Evolutionary conservation across 2,888 invertebrate genomes (phyloP).

Genomic region (Frankliniella fusca): DNA sequence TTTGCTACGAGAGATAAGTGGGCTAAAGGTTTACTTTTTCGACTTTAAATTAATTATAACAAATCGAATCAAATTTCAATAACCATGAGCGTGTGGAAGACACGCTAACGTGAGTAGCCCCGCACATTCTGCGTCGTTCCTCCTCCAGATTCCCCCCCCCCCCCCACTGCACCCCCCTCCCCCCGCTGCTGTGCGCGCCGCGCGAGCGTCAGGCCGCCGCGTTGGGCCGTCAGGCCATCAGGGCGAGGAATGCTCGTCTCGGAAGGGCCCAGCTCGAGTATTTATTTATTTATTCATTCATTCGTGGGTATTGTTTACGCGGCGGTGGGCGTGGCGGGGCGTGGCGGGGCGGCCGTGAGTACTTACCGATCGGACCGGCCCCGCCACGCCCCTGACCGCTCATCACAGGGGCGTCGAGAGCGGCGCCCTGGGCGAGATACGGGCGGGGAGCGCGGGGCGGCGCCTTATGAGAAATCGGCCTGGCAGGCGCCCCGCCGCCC

Average conservation of each 20-base stretch:
- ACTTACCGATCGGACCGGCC: neutral
- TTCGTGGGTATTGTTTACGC: neutral
- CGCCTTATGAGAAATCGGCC: neutral
- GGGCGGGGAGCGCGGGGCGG: neutral
- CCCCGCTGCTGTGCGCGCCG: neutral
- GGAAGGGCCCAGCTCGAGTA: neutral
- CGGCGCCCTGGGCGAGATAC: constrained; percentile 21
- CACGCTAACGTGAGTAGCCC: no score
- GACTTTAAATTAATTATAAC: no score
- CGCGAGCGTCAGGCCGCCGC: neutral
- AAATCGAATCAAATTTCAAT: no score
- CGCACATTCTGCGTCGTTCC: no score
- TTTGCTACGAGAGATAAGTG: no score
- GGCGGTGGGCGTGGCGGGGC: neutral
- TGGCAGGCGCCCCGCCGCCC: no score
- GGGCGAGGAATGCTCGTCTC: neutral
- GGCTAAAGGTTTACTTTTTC: no score
- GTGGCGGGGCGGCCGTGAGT: neutral
- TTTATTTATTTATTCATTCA: neutral
- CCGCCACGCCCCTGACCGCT: neutral
- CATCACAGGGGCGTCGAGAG: constrained; percentile 15
- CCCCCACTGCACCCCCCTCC: no score
- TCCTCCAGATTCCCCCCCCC: no score
- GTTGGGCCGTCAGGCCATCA: no score
- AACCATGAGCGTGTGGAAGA: no score